Evolutionary conservation across 2,888 invertebrate genomes (phyloP).

Genomic region (Drosophila incognita): DNA sequence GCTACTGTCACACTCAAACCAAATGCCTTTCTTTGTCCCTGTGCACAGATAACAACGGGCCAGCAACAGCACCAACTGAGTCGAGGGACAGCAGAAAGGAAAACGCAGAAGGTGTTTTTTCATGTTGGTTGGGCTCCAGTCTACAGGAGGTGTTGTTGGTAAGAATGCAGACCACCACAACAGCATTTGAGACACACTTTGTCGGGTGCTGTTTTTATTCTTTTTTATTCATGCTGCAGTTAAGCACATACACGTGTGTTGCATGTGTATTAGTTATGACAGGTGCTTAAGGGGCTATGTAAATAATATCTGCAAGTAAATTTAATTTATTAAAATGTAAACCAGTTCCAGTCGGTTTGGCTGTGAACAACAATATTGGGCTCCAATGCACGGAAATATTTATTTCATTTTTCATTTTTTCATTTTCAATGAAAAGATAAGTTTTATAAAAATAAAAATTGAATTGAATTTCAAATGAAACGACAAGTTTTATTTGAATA

Average conservation of each 20-base stretch:
- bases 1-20: conserved; percentile 62
- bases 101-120: conserved; percentile 44
- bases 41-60: conserved; percentile 40
- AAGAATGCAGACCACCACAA: conserved; percentile 9
- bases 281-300: conserved; percentile 4
- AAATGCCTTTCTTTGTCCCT: conserved; percentile 72
- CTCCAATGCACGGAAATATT: neutral
- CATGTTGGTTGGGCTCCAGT: neutral
- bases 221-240: conserved; percentile 15
- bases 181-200: conserved; percentile 53
- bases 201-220: conserved; percentile 37
- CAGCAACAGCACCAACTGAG: conserved; percentile 38
- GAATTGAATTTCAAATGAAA: neutral
- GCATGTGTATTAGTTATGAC: conserved; percentile 22
- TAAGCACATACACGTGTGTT: conserved; percentile 4
- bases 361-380: neutral
- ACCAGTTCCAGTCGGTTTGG: neutral
- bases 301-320: conserved; percentile 10
- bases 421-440: neutral
- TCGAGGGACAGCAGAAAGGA: conserved; percentile 38
- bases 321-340: neutral
- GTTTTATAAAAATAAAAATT: neutral
- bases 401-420: neutral
- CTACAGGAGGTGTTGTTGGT: neutral
- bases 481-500: neutral